Evolutionary conservation across 1,140 invertebrate species (phyloP), one percentile per base, ranked within the genome.

Genomic region (Ptiloglossa arizonensis): DNA sequence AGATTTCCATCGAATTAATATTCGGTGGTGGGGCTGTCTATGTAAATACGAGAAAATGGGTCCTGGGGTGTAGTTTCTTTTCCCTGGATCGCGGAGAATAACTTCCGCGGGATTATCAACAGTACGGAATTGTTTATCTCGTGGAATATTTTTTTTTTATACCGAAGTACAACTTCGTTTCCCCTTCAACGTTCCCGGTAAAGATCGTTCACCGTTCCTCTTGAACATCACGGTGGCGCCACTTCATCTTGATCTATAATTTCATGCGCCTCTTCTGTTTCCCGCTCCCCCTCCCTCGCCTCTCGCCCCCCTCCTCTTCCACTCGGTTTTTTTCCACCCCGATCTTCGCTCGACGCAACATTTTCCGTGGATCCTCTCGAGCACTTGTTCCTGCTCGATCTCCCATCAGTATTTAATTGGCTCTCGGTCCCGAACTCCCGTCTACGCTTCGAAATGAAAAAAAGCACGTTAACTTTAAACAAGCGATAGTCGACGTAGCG

Each of bases 341-440:
- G 29, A 29, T 44, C 44, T 17, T 44, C 38, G 35, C 50, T 73
- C 44, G 29, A 17, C 41, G 73, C 57, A 80, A 70, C 64, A 75
- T 77, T 77, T 74, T 56, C 54, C 29, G 22, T n/a, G 66, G n/a
- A 62, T 71, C 46, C 52, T 60, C 70, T 63, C 41, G 27, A 66
- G 41, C 52, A 60, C 70, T 74, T 46, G 52, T 79, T 22, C 35
- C 44, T 32, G 32, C 44, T 46, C 70, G 62, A 67, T 79, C 70
- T 74, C 44, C 44, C 70, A 56, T 67, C 70, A 22, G 52, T 48
- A 79, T 79, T 73, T 79, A 79, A 79, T 79, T 74, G 77, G 60
- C 54, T 50, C 62, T 74, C 41, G 13, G 38, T 52, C 29, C 9
- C 41, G 56, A 70, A 32, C 44, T 35, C 52, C 54, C 35, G 44